phyloP scores from a whole-genome alignment of 2,888 invertebrate genomes.

The Phlogophora meticulosa region DNA sequence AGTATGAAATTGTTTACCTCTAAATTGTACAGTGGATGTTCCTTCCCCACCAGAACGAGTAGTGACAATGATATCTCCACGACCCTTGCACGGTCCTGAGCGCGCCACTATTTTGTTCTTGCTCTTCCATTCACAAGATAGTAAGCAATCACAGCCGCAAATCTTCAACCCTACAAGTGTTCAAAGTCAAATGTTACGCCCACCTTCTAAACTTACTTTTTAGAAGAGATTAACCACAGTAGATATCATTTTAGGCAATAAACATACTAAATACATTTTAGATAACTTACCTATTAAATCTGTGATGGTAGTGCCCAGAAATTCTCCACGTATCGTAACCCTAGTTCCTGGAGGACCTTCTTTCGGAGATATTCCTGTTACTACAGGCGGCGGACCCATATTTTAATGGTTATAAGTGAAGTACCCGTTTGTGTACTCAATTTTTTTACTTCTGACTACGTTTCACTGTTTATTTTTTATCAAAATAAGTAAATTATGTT shows the following conservation, averaged over 20 bases:
- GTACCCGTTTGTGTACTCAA: background rate
- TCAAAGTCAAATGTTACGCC: slow-evolving; percentile 45
- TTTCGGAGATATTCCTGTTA: slow-evolving; percentile 99
- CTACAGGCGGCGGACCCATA: slow-evolving; percentile 96
- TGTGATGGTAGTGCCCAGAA: slow-evolving; percentile 95
- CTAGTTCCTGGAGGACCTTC: slow-evolving; percentile 99
- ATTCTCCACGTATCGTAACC: slow-evolving; percentile 98
- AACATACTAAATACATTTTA: background rate
- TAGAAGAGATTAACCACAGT: background rate
- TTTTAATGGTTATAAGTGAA: background rate
- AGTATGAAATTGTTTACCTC: slow-evolving; percentile 88
- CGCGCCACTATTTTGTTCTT: slow-evolving; percentile 99
- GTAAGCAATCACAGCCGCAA: slow-evolving; percentile 98
- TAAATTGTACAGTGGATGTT: slow-evolving; percentile 96
- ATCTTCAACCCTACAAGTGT: slow-evolving; percentile 95
- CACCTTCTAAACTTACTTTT: slow-evolving; percentile 23
- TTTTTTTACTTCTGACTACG: background rate
- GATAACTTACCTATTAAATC: slow-evolving; percentile 95
- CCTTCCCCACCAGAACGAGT: slow-evolving; percentile 97
- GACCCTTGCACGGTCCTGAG: slow-evolving; percentile 97
- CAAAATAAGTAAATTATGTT: background rate
- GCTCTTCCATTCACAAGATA: slow-evolving; percentile 99
- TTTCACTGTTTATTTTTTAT: background rate
- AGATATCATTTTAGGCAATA: background rate
- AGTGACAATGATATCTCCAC: slow-evolving; percentile 97